Evolutionary conservation across 2,797 vertebrate genomes (phyloP).

Genomic region (Vireo griseus): DNA sequence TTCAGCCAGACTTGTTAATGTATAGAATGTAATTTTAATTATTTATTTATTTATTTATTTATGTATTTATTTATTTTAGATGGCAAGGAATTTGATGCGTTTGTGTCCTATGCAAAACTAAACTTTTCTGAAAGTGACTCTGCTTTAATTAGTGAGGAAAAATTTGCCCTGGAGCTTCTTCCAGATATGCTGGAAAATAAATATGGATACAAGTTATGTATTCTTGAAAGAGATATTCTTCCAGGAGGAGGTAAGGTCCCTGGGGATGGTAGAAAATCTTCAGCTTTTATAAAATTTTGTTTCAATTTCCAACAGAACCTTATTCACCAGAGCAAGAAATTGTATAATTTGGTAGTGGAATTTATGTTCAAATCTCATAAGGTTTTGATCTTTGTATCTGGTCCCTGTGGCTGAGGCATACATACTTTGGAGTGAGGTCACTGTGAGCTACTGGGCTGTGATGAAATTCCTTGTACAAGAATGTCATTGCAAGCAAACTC

Average conservation of each 20-base stretch:
- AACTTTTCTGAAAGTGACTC: conserved; percentile 12
- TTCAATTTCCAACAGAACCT: neutral
- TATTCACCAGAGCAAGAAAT: neutral
- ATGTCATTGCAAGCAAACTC: neutral
- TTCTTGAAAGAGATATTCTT: conserved; percentile 85
- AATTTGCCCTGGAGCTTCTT: conserved; percentile 75
- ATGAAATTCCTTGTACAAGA: neutral
- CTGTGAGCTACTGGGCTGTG: neutral
- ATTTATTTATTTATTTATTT: neutral
- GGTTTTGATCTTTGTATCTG: neutral
- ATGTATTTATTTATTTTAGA: conserved; percentile 61
- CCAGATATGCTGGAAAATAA: conserved; percentile 81
- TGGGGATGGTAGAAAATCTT: neutral
- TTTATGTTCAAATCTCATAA: neutral
- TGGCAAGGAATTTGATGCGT: conserved; percentile 84
- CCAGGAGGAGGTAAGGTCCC: conserved; percentile 85
- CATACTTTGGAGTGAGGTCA: fast-evolving
- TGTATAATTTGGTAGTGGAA: neutral
- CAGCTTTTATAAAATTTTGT: neutral
- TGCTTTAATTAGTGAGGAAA: conserved; percentile 63
- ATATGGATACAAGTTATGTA: conserved; percentile 84
- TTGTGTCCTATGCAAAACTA: conserved; percentile 82
- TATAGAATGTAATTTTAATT: neutral
- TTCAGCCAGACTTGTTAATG: neutral
- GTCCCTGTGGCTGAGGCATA: neutral